Conservation (phyloP, 2,888 invertebrate species). For the Drosophila infuscata region DNA sequence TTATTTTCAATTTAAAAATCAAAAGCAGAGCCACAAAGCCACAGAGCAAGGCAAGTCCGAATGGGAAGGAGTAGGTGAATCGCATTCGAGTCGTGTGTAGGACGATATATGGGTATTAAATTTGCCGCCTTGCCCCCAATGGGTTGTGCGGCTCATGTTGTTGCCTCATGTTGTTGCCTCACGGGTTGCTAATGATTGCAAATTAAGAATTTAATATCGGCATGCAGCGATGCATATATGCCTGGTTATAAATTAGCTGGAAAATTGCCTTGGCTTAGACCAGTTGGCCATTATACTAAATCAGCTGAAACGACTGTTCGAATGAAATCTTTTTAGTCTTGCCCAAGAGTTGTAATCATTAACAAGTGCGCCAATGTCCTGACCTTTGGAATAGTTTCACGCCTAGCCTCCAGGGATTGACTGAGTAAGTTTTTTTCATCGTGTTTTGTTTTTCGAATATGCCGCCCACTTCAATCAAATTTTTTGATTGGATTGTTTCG, state of each 20-base stretch:
- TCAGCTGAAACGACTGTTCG: constrained; percentile 46
- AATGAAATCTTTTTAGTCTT: background rate
- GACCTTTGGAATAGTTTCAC: constrained; percentile 76
- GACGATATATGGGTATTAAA: constrained; percentile 77
- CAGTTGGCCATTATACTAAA: constrained; percentile 63
- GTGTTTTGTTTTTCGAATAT: background rate
- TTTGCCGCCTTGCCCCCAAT: constrained; percentile 61
- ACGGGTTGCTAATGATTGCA: constrained; percentile 84
- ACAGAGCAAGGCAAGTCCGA: background rate
- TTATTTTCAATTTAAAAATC: constrained; percentile 83
- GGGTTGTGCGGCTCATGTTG: constrained; percentile 50
- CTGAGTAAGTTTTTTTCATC: background rate
- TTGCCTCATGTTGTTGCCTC: constrained; percentile 66
- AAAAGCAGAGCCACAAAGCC: constrained; percentile 38
- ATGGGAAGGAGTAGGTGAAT: constrained; percentile 14
- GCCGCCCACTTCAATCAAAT: constrained; percentile 80
- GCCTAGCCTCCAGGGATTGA: constrained; percentile 50
- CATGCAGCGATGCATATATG: constrained; percentile 44
- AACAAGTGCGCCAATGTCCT: constrained; percentile 62
- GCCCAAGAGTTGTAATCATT: constrained; percentile 43
- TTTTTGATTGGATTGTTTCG: constrained; percentile 81
- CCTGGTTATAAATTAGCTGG: constrained; percentile 62
- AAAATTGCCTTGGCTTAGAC: constrained; percentile 57
- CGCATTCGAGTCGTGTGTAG: constrained; percentile 48
- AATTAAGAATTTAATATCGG: constrained; percentile 84